A percentile compares a stretch with the other conserved stretches of the same genome.
Evolutionary conservation across 1,140 invertebrate genomes (phyloP).

Genomic region (Delia radicum): DNA sequence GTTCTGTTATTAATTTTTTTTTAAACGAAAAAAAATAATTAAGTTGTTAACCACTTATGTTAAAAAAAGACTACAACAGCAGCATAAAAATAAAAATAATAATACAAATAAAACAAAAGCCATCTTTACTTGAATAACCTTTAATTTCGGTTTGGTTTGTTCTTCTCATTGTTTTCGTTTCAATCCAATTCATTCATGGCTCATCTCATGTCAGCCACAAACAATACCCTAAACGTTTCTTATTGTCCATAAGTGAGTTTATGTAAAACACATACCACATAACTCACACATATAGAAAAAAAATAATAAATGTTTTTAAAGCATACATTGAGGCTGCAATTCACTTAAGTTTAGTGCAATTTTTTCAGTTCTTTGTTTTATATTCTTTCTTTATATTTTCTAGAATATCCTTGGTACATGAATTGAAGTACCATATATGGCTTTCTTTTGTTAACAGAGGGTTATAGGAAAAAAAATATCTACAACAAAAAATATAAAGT

Average conservation of each 20-base stretch:
- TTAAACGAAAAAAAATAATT: constrained; percentile 7
- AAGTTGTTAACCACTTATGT: constrained; percentile 16
- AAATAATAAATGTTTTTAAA: background rate
- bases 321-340: constrained; percentile 15
- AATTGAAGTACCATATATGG: background rate
- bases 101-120: constrained; percentile 1
- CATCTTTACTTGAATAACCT: constrained; percentile 10
- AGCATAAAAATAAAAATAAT: background rate
- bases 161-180: constrained; percentile 16
- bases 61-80: background rate
- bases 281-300: background rate
- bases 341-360: constrained; percentile 4
- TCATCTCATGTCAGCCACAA: constrained; percentile 20
- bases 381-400: background rate
- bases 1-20: background rate
- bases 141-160: constrained; percentile 11
- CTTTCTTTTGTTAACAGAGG: constrained; percentile 1
- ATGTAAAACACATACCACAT: background rate
- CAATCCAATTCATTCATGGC: constrained; percentile 8
- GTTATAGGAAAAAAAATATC: background rate
- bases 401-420: constrained; percentile 13
- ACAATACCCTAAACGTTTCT: constrained; percentile 23
- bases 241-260: constrained; percentile 14
- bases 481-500: background rate
- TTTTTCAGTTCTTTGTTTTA: background rate